A percentile compares a stretch with the other conserved stretches of the same genome.
Evolutionary conservation across 2,888 invertebrate species (phyloP).

Genomic region (Phortica magna): DNA sequence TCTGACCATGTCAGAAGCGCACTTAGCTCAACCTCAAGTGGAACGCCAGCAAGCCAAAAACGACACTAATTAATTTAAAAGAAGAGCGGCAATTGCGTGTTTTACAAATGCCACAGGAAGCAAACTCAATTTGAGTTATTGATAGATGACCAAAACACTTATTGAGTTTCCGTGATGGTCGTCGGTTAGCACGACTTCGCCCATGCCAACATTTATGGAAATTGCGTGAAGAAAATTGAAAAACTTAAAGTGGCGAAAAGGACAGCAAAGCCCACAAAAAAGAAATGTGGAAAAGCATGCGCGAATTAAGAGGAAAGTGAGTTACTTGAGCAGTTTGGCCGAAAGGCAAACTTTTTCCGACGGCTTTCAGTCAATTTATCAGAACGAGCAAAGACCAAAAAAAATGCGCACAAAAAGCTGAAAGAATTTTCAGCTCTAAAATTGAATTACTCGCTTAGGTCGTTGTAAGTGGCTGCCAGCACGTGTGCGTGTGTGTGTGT

Average conservation of each 20-base stretch:
- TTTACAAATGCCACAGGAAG: not conserved
- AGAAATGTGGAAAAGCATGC: not conserved
- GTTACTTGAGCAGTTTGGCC: not conserved
- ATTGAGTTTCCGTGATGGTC: not conserved
- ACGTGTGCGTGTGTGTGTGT: not conserved
- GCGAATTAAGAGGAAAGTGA: not conserved
- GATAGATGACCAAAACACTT: not conserved
- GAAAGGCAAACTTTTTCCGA: not conserved
- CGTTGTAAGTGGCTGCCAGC: not conserved
- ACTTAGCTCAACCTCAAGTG: not conserved
- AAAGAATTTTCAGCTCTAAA: conserved; percentile 42
- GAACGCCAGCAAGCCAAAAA: not conserved
- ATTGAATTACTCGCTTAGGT: conserved; percentile 44
- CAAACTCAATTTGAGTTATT: not conserved
- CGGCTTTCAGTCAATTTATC: conserved; percentile 57
- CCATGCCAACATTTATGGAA: not conserved
- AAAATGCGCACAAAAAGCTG: conserved; percentile 34
- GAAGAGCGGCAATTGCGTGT: not conserved
- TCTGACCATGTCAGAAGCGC: too few relatives aligned
- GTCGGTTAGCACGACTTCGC: not conserved
- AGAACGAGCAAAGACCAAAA: conserved; percentile 42
- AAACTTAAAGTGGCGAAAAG: not conserved
- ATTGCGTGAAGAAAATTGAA: not conserved
- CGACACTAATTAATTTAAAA: not conserved
- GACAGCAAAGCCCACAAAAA: not conserved